Percentiles rank a stretch among this genome's conserved stretches.
These are phyloP conservation scores for Bubo blakistoni DNA, from an alignment of 2,113 vertebrate species.

Conservation along the genomic window DNA sequence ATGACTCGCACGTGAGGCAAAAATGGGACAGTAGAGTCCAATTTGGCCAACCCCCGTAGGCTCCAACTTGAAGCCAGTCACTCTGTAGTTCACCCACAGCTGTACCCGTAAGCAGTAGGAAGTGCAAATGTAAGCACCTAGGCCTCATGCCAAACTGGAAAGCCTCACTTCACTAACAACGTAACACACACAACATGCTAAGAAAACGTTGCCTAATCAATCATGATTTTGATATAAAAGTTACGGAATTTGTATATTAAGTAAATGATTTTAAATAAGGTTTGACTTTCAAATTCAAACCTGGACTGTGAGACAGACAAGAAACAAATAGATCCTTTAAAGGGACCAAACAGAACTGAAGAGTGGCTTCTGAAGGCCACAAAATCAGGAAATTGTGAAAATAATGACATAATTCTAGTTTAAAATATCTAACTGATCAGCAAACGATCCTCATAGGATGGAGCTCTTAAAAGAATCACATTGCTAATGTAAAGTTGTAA, in stretches of 20 bases:
- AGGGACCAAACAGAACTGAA: not conserved
- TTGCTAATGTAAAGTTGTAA: not conserved
- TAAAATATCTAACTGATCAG: not conserved
- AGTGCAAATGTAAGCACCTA: not conserved
- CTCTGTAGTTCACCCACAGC: not conserved
- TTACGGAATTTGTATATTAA: not conserved
- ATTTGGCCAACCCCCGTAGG: accelerated
- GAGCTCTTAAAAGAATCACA: not conserved
- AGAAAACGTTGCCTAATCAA: not conserved
- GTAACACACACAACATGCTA: accelerated
- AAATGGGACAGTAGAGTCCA: not conserved
- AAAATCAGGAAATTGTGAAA: not conserved
- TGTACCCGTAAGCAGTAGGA: not conserved
- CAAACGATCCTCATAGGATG: not conserved
- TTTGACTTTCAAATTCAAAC: not conserved
- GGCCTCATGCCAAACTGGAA: not conserved
- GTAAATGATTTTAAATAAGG: not conserved
- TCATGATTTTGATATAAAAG: not conserved
- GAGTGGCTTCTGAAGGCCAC: not conserved
- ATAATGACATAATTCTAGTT: not conserved
- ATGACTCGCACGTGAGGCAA: not conserved
- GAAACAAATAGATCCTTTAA: not conserved
- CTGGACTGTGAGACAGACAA: not conserved
- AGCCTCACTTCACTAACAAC: not conserved
- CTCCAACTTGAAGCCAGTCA: not conserved